phyloP scores from a whole-genome alignment of 2,113 vertebrate species.

The Prietella phreatophila region DNA sequence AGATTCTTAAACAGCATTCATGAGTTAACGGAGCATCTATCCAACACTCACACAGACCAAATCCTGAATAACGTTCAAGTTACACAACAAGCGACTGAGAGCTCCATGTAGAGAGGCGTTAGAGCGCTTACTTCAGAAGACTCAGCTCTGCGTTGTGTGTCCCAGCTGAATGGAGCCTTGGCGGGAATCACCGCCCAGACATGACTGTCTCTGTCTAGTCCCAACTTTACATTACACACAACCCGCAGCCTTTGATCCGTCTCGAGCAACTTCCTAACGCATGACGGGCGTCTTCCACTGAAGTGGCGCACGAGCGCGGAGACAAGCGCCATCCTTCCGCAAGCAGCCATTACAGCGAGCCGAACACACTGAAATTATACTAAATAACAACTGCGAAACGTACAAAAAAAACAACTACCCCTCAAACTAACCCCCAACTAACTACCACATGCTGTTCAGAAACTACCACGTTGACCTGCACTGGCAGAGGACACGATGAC shows the following conservation, averaged over 20 bases:
- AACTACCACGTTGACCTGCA: conserved; percentile 32
- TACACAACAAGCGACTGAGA: no score
- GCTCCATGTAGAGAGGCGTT: no score
- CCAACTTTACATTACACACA: neutral
- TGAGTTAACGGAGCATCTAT: neutral
- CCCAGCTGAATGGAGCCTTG: neutral
- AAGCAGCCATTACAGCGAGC: conserved; percentile 56
- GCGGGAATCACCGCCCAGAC: neutral
- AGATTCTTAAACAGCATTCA: neutral
- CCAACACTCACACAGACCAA: neutral
- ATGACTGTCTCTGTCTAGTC: neutral
- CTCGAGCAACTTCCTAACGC: neutral
- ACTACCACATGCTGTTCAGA: neutral
- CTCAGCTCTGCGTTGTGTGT: conserved; percentile 15
- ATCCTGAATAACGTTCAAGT: neutral
- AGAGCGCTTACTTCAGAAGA: conserved; percentile 32
- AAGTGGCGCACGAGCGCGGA: conserved; percentile 54
- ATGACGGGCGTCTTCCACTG: conserved; percentile 10
- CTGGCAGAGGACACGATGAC: conserved; percentile 33
- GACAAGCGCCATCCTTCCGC: conserved; percentile 41
- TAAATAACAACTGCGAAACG: neutral
- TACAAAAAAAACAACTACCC: neutral
- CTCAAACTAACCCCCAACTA: rapidly evolving
- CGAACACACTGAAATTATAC: neutral
- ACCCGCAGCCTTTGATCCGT: neutral